Evolutionary conservation across 2,888 invertebrate genomes (phyloP).

Genomic region (Leptogaster cylindrica): DNA sequence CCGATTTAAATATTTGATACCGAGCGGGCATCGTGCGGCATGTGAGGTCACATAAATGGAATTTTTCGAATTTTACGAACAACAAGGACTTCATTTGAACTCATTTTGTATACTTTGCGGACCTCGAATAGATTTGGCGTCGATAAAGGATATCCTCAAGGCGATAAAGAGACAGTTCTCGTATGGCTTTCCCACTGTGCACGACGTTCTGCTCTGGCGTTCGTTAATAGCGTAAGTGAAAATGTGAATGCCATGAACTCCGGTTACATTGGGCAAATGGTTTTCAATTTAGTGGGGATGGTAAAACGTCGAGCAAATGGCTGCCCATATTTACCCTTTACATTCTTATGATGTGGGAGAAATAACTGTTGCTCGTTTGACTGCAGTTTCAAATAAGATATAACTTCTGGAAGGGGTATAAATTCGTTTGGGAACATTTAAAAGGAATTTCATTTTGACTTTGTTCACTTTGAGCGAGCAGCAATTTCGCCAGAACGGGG

Average conservation of each 20-base stretch:
- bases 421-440: too few relatives aligned
- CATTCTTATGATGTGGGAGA: too few relatives aligned
- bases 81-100: conserved; percentile 27
- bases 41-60: conserved; percentile 18
- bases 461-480: too few relatives aligned
- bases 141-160: conserved; percentile 17
- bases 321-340: conserved; percentile 22
- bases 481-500: too few relatives aligned
- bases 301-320: conserved; percentile 20
- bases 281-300: conserved; percentile 20
- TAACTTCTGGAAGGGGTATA: too few relatives aligned
- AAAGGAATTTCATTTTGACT: too few relatives aligned
- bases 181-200: conserved; percentile 7
- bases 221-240: conserved; percentile 33
- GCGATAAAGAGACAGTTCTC: conserved; percentile 31
- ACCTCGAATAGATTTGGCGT: conserved; percentile 3
- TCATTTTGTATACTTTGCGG: too few relatives aligned
- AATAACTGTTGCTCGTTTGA: too few relatives aligned
- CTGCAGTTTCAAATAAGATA: too few relatives aligned
- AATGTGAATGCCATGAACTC: conserved; percentile 13
- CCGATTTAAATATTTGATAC: conserved; percentile 37
- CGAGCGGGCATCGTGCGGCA: too few relatives aligned
- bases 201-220: conserved; percentile 13
- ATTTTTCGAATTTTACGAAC: conserved; percentile 1
- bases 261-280: conserved; percentile 2